Conservation (phyloP, 2,797 vertebrate species). For the Pangasius larnaudii region DNA sequence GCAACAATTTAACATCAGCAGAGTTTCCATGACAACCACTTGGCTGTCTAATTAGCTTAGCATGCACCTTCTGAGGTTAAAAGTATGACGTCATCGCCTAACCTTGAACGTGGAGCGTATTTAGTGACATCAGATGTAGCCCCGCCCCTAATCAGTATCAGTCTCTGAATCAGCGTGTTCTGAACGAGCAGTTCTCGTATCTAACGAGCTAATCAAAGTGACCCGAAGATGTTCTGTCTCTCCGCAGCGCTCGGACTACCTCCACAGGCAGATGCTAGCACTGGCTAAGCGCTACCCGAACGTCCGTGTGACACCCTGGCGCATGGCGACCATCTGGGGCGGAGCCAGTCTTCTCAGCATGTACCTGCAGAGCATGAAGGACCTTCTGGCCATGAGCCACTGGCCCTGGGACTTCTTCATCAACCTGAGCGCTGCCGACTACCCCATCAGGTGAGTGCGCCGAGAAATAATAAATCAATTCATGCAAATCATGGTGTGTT, state of each 20-base stretch:
- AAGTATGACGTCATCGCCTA: neutral
- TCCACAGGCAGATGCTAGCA: constrained; percentile 89
- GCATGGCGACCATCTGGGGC: constrained; percentile 99
- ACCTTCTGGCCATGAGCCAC: constrained; percentile 92
- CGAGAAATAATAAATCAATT: neutral
- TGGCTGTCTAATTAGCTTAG: neutral
- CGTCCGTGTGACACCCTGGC: constrained; percentile 92
- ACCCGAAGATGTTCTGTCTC: neutral
- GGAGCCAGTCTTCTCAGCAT: constrained; percentile 95
- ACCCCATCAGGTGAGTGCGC: constrained; percentile 90
- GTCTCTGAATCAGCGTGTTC: neutral
- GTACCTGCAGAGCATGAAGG: constrained; percentile 94
- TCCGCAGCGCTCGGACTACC: constrained; percentile 90
- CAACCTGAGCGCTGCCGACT: constrained; percentile 97
- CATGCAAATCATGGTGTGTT: neutral
- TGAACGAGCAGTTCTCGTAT: neutral
- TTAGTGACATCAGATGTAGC: neutral
- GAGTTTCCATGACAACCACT: neutral
- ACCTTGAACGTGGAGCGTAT: neutral
- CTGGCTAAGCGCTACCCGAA: constrained; percentile 87
- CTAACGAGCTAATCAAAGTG: constrained; percentile 19
- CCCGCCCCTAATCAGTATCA: neutral
- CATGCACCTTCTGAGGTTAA: neutral
- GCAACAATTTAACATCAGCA: neutral
- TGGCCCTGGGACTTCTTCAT: constrained; percentile 99